Evolutionary conservation across 2,113 vertebrate species (phyloP).

Genomic region (Chloroceryle aenea): DNA sequence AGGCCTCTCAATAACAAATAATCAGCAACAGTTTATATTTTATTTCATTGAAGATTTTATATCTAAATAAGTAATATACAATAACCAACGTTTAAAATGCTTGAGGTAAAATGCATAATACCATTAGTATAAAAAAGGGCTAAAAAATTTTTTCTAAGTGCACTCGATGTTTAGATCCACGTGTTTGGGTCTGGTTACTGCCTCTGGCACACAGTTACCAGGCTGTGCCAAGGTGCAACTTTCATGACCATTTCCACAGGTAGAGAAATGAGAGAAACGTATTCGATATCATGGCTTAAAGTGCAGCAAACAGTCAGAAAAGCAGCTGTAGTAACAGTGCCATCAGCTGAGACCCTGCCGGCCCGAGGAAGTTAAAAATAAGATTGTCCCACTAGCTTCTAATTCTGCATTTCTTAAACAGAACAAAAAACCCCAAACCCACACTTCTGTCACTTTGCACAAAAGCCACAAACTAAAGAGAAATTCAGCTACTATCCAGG

Average conservation of each 20-base stretch:
- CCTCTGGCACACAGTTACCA: background rate
- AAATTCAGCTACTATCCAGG: background rate
- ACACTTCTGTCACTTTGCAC: background rate
- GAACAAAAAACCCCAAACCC: background rate
- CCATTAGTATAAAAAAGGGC: conserved; percentile 62
- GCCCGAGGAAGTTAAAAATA: conserved; percentile 2
- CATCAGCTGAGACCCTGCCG: conserved; percentile 2
- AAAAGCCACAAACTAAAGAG: background rate
- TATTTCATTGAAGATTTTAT: conserved; percentile 55
- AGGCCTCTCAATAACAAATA: background rate
- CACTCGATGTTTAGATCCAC: background rate
- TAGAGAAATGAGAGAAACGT: background rate
- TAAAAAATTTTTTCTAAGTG: background rate
- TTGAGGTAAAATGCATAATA: conserved; percentile 53
- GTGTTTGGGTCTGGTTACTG: background rate
- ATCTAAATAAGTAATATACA: conserved; percentile 50
- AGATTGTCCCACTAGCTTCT: background rate
- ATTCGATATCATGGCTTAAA: conserved; percentile 5
- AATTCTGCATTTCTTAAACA: background rate
- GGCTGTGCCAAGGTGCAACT: background rate
- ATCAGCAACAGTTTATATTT: conserved; percentile 15
- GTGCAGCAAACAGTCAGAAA: conserved; percentile 38
- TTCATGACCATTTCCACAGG: background rate
- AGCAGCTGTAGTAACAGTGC: background rate
- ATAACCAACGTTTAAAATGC: conserved; percentile 34